These are phyloP conservation scores for Ypsolopha scabrella DNA, from an alignment of 2,888 invertebrate genomes.

Conservation along the genomic window DNA sequence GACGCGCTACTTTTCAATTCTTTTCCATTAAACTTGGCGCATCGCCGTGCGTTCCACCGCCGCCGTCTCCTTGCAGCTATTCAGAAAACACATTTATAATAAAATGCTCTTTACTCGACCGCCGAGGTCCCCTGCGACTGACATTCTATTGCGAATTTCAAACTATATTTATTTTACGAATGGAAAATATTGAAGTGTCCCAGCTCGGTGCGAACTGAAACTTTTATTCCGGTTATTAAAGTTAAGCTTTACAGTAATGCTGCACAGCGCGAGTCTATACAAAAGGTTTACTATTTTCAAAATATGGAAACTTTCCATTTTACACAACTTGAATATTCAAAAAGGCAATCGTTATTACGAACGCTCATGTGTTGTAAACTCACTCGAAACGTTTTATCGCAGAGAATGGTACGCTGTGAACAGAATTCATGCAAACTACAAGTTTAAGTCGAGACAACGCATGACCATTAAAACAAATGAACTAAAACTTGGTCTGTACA, in stretches of 20 bases:
- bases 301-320: slow-evolving; percentile 1
- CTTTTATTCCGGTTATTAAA: slow-evolving; percentile 34
- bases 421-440: slow-evolving; percentile 2
- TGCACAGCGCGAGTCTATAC: background rate
- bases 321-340: background rate
- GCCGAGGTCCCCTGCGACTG: slow-evolving; percentile 55
- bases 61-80: slow-evolving; percentile 38
- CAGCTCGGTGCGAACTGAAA: slow-evolving; percentile 36
- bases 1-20: slow-evolving; percentile 70
- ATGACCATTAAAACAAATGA: background rate
- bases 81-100: slow-evolving; percentile 67
- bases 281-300: background rate
- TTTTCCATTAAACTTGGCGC: slow-evolving; percentile 70
- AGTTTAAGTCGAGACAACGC: background rate
- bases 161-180: slow-evolving; percentile 39
- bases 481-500: background rate
- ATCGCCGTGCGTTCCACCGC: slow-evolving; percentile 57
- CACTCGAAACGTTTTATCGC: background rate
- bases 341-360: background rate
- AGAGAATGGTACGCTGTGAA: background rate
- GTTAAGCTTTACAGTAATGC: slow-evolving; percentile 9
- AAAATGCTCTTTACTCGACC: slow-evolving; percentile 64
- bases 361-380: background rate
- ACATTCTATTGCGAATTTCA: slow-evolving; percentile 60
- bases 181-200: slow-evolving; percentile 36